A percentile compares a stretch with the other conserved stretches of the same genome.
phyloP scores from a whole-genome alignment of 2,113 vertebrate species.

The Podarcis raffonei region DNA sequence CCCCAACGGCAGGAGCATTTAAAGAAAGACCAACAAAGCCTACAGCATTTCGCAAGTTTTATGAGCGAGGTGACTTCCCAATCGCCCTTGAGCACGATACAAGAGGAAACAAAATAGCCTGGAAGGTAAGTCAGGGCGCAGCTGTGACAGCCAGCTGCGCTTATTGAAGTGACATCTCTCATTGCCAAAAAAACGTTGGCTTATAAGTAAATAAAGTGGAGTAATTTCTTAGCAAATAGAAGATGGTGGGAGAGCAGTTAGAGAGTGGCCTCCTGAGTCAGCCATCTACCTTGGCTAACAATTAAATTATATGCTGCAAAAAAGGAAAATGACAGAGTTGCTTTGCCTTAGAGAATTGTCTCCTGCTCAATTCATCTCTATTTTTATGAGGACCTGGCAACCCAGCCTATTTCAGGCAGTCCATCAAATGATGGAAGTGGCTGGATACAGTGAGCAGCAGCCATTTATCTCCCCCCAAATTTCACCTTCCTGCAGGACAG shows the following conservation, averaged over 20 bases:
- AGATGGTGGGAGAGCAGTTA: slow-evolving; percentile 53
- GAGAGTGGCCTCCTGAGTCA: slow-evolving; percentile 66
- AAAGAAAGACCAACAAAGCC: slow-evolving; percentile 85
- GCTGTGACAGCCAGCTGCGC: slow-evolving; percentile 62
- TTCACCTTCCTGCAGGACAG: slow-evolving; percentile 84
- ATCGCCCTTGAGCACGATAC: slow-evolving; percentile 85
- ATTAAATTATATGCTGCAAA: slow-evolving; percentile 78
- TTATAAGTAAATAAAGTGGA: slow-evolving; percentile 70
- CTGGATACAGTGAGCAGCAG: slow-evolving; percentile 68
- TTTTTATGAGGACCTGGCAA: slow-evolving; percentile 81
- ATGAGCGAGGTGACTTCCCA: slow-evolving; percentile 91
- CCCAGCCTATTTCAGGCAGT: slow-evolving; percentile 73
- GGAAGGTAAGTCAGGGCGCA: slow-evolving; percentile 89
- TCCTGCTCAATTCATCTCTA: slow-evolving; percentile 78
- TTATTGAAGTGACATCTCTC: slow-evolving; percentile 66
- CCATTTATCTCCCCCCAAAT: slow-evolving; percentile 78
- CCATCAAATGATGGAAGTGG: slow-evolving; percentile 76
- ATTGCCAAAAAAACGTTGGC: slow-evolving; percentile 65
- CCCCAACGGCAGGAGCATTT: slow-evolving; percentile 87
- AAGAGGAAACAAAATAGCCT: slow-evolving; percentile 89
- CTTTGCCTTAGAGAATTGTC: slow-evolving; percentile 77
- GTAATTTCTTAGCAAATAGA: slow-evolving; percentile 68
- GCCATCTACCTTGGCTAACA: slow-evolving; percentile 76
- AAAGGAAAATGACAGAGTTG: slow-evolving; percentile 77
- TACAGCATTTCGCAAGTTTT: slow-evolving; percentile 90